phyloP scores from a whole-genome alignment of 1,140 invertebrate genomes.

The Aphaenogaster floridana region DNA sequence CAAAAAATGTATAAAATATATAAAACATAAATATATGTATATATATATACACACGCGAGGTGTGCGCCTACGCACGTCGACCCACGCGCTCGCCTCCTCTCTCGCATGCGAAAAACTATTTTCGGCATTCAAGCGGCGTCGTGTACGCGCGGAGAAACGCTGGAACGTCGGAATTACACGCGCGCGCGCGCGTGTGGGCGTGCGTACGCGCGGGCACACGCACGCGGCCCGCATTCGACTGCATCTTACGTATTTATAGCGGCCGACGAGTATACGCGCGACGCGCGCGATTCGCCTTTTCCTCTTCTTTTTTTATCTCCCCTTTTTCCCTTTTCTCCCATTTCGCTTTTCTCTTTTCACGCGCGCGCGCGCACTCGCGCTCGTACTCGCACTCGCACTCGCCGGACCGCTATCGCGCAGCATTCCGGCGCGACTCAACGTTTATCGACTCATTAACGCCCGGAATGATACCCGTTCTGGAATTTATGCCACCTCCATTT shows the following conservation, averaged over 20 bases:
- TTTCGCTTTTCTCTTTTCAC: not conserved
- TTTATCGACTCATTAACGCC: slow-evolving; percentile 38
- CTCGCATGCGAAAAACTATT: slow-evolving; percentile 59
- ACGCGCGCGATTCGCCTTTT: slow-evolving; percentile 33
- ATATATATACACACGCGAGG: not conserved
- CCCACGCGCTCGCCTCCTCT: slow-evolving; percentile 37
- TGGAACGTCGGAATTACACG: slow-evolving; percentile 61
- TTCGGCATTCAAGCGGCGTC: slow-evolving; percentile 59
- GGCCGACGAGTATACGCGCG: slow-evolving; percentile 50
- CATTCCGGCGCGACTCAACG: not conserved
- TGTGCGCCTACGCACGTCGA: slow-evolving; percentile 56
- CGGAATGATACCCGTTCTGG: not conserved
- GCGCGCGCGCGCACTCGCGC: not conserved
- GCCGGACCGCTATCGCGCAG: not conserved
- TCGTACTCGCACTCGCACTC: too few species aligned
- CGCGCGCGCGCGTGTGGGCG: slow-evolving; percentile 7
- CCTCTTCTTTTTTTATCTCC: too few species aligned
- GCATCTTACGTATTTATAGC: slow-evolving; percentile 63
- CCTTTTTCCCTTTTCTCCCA: not conserved
- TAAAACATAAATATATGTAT: not conserved
- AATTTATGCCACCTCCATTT: slow-evolving; percentile 24
- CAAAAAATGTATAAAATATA: not conserved
- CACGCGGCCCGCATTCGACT: slow-evolving; percentile 55
- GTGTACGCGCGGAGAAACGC: slow-evolving; percentile 51
- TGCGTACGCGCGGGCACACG: slow-evolving; percentile 9